These are phyloP conservation scores for Athrips mouffetella DNA, from an alignment of 2,888 invertebrate species.

Conservation along the genomic window DNA sequence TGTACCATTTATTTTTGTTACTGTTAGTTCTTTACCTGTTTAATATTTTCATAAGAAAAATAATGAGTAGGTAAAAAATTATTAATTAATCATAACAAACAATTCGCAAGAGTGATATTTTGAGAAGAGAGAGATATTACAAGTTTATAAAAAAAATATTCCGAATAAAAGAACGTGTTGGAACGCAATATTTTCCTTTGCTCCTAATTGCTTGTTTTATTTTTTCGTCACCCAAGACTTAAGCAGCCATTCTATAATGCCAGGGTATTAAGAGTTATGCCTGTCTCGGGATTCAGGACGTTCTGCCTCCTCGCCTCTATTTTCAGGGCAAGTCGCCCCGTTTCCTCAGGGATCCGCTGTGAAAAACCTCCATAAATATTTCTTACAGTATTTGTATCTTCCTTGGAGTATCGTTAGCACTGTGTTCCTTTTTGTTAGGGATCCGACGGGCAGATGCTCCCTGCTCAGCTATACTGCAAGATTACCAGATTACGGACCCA, in stretches of 20 bases:
- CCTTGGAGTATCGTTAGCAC: constrained; percentile 75
- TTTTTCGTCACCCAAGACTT: constrained; percentile 69
- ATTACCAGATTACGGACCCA: too few species aligned
- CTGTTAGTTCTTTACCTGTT: too few species aligned
- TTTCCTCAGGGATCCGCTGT: constrained; percentile 66
- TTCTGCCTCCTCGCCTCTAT: constrained; percentile 55
- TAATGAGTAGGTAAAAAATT: too few species aligned
- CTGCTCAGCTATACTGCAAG: too few species aligned
- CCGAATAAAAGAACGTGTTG: too few species aligned
- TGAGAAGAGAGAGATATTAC: too few species aligned
- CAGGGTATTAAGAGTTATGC: constrained; percentile 70
- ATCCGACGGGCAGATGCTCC: constrained; percentile 56
- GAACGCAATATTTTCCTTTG: neutral
- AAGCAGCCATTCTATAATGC: constrained; percentile 73
- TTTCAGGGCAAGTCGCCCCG: constrained; percentile 59
- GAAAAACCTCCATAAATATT: constrained; percentile 78
- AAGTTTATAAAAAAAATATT: too few species aligned
- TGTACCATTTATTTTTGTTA: too few species aligned
- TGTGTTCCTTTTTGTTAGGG: constrained; percentile 59
- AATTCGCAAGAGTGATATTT: too few species aligned
- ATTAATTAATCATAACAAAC: too few species aligned
- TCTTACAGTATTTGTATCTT: constrained; percentile 77
- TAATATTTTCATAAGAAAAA: too few species aligned
- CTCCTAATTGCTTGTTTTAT: constrained; percentile 55
- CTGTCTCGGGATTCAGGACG: constrained; percentile 69